Conservation (phyloP, 2,113 vertebrate species). For the Atractosteus spatula region DNA sequence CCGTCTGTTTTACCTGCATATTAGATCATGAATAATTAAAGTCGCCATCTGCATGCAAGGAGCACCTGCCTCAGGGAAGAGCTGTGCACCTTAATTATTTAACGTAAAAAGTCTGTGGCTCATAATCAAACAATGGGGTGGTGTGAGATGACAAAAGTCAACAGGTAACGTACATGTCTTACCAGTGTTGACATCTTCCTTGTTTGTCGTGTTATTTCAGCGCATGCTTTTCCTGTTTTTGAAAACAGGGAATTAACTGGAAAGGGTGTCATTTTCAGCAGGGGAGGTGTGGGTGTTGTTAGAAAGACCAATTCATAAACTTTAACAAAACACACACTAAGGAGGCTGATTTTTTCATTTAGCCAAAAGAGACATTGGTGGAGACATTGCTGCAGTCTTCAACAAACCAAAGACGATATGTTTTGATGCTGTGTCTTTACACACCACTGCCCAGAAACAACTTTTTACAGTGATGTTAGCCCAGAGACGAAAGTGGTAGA, state of each 20-base stretch:
- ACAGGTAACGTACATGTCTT: conserved; percentile 17
- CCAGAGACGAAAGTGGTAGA: no score
- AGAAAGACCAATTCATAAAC: no score
- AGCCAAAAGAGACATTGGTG: no score
- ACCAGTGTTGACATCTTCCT: conserved; percentile 5
- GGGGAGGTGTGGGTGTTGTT: no score
- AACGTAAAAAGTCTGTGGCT: conserved; percentile 67
- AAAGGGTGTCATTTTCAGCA: neutral
- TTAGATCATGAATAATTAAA: conserved; percentile 79
- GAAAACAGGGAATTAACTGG: neutral
- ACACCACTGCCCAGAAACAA: no score
- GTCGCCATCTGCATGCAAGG: conserved; percentile 74
- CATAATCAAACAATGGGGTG: conserved; percentile 66
- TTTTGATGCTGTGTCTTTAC: neutral
- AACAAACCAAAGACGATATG: neutral
- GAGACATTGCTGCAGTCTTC: no score
- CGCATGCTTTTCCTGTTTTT: neutral
- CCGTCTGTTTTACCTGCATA: conserved; percentile 81
- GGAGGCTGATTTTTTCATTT: no score
- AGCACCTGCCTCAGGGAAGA: conserved; percentile 72
- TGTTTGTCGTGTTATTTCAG: neutral
- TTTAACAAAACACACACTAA: no score
- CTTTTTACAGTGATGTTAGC: no score
- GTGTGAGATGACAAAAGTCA: conserved; percentile 53
- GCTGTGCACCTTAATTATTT: conserved; percentile 77